Conservation (phyloP, 2,797 vertebrate genomes). For the Sebastes oblongus region DNA sequence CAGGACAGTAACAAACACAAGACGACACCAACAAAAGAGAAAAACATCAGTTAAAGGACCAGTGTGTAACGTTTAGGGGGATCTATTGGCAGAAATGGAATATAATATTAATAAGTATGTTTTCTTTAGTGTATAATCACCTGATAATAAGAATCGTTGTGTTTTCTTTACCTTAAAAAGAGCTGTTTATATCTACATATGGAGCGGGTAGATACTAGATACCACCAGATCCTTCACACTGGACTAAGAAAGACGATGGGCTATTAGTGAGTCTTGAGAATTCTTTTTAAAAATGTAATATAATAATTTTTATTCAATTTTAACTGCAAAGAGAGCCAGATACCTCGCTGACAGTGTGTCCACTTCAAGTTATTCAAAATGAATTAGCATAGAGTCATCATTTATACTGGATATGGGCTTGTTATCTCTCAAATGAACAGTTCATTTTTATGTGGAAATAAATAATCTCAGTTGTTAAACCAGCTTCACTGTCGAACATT, state of each 20-base stretch:
- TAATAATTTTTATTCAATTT: accelerated
- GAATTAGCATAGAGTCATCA: not conserved
- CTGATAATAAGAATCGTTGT: too few species aligned
- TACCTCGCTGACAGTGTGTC: not conserved
- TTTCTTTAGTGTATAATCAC: too few species aligned
- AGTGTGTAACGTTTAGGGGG: too few species aligned
- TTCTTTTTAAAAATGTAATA: not conserved
- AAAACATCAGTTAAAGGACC: too few species aligned
- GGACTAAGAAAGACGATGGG: too few species aligned
- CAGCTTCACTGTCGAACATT: not conserved
- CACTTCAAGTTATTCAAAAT: not conserved
- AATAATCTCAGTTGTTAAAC: not conserved
- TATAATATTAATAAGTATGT: too few species aligned
- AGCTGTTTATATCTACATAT: too few species aligned
- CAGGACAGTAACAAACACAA: not conserved
- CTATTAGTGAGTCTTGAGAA: too few species aligned
- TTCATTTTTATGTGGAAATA: not conserved
- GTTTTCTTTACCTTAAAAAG: too few species aligned
- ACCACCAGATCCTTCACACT: too few species aligned
- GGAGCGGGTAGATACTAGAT: too few species aligned
- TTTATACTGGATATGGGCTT: not conserved
- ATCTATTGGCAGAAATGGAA: too few species aligned
- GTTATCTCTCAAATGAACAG: not conserved
- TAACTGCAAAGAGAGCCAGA: not conserved
- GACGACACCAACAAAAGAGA: not conserved